Evolutionary conservation across 2,888 invertebrate species (phyloP).

Genomic region (Hartigia nigra): DNA sequence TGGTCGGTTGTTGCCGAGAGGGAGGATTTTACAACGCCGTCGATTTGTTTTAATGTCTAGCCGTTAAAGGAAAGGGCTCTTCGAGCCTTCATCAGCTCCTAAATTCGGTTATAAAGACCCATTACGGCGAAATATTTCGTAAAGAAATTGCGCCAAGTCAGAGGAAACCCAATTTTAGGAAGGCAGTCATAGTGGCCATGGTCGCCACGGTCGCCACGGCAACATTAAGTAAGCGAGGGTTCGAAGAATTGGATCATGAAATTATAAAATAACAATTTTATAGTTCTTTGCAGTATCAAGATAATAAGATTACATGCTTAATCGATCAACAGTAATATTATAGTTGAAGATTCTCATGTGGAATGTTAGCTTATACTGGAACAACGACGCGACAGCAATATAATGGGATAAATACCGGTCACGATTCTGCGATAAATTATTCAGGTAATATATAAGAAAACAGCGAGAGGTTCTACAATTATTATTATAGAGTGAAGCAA

Average conservation of each 20-base stretch:
- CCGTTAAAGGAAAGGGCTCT: constrained; percentile 7
- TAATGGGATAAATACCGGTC: not conserved
- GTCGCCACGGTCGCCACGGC: not conserved
- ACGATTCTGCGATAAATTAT: constrained; percentile 8
- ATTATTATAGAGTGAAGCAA: not conserved
- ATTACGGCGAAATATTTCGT: constrained; percentile 6
- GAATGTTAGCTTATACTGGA: not conserved
- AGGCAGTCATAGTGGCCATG: not conserved
- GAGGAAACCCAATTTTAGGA: not conserved
- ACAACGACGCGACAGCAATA: not conserved
- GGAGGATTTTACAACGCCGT: not conserved
- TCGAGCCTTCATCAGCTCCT: constrained; percentile 6
- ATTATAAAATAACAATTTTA: not conserved
- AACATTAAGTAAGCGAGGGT: not conserved
- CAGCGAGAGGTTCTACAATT: not conserved
- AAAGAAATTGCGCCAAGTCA: not conserved
- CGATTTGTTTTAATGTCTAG: constrained; percentile 4
- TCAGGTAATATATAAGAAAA: not conserved
- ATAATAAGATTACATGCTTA: not conserved
- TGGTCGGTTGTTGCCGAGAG: not conserved
- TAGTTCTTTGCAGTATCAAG: not conserved
- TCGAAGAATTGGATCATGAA: not conserved
- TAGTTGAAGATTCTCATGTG: not conserved
- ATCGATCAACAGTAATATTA: not conserved
- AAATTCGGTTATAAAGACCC: constrained; percentile 8